Evolutionary conservation across 2,888 invertebrate genomes (phyloP).

Genomic region (Caradrina clavipalpis): DNA sequence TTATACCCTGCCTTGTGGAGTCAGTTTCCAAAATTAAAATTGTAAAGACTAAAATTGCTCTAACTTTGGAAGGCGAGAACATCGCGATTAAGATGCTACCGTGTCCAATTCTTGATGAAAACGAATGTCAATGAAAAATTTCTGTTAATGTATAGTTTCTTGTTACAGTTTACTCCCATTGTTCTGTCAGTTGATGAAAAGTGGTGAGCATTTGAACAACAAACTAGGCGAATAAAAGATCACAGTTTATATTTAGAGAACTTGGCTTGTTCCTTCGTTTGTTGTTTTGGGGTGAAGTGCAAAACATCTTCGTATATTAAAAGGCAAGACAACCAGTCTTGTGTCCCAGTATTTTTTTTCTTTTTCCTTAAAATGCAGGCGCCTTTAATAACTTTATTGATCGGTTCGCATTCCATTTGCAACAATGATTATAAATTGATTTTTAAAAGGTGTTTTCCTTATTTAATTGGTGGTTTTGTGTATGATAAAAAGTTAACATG

Average conservation of each 20-base stretch:
- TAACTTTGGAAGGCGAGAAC: conserved; percentile 12
- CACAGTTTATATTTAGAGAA: neutral
- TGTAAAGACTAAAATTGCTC: conserved; percentile 15
- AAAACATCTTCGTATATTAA: neutral
- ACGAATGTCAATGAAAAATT: neutral
- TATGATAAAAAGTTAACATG: too few species aligned
- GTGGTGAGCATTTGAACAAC: conserved; percentile 27
- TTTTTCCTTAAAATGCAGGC: too few species aligned
- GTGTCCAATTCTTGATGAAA: neutral
- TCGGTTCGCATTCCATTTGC: too few species aligned
- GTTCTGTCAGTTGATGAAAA: conserved; percentile 35
- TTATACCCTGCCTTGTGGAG: conserved; percentile 57
- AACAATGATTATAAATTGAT: too few species aligned
- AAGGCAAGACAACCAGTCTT: neutral
- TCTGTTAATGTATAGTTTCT: conserved; percentile 6
- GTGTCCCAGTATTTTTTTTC: neutral
- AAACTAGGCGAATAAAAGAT: neutral
- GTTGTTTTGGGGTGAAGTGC: conserved; percentile 11
- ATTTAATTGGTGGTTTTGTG: too few species aligned
- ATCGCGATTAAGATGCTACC: conserved; percentile 25
- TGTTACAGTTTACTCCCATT: conserved; percentile 30
- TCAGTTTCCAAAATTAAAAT: conserved; percentile 60
- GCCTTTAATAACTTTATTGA: too few species aligned
- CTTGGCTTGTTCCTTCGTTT: neutral
- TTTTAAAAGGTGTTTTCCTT: too few species aligned